Evolutionary conservation across 1,140 invertebrate species (phyloP).

Genomic region (Diachasma alloeum): DNA sequence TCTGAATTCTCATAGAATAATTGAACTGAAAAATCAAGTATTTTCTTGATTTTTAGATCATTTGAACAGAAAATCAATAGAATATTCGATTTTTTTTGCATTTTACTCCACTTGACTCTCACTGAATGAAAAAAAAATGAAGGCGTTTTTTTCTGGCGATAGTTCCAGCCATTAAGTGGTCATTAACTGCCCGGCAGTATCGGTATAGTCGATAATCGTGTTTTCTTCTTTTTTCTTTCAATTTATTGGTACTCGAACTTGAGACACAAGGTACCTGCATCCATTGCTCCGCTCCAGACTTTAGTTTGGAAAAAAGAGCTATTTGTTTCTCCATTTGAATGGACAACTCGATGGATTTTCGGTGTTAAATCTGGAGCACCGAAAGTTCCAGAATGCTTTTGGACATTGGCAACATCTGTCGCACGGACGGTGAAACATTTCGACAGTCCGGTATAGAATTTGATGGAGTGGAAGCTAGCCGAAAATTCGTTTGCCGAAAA

Average conservation of each 20-base stretch:
- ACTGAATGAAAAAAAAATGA: not conserved
- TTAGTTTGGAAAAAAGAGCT: not conserved
- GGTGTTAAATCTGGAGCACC: not conserved
- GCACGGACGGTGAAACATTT: not conserved
- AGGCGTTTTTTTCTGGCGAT: too few relatives aligned
- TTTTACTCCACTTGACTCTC: not conserved
- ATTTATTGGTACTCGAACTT: not conserved
- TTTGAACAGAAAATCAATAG: too few relatives aligned
- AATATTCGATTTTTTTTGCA: not conserved
- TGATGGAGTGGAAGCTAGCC: too few relatives aligned
- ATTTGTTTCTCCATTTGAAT: not conserved
- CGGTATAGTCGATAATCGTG: not conserved
- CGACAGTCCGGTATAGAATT: conserved; percentile 7
- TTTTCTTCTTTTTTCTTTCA: not conserved
- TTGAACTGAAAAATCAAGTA: too few relatives aligned
- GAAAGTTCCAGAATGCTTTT: not conserved
- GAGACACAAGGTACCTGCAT: not conserved
- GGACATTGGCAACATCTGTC: conserved; percentile 2
- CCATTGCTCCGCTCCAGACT: not conserved
- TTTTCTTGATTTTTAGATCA: too few relatives aligned
- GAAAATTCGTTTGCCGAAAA: too few relatives aligned
- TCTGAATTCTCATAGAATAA: too few relatives aligned
- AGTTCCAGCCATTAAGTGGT: not conserved
- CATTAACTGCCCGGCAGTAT: not conserved
- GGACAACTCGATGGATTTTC: not conserved